A percentile compares a stretch with the other conserved stretches of the same genome.
phyloP scores from a whole-genome alignment of 2,888 invertebrate genomes.

The Xestia c-nigrum region DNA sequence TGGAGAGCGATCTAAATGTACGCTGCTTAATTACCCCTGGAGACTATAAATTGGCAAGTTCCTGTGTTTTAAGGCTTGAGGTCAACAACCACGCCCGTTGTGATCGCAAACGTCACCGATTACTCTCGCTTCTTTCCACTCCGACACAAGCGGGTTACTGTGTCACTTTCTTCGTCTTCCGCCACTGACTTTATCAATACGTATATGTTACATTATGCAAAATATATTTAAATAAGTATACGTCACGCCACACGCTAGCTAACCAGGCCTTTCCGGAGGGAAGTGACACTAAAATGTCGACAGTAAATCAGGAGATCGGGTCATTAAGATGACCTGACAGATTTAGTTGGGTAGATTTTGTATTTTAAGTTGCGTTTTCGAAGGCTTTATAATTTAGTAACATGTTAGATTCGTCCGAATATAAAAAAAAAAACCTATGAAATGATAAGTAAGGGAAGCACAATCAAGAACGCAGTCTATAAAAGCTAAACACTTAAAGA shows the following conservation, averaged over 20 bases:
- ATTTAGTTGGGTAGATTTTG: background rate
- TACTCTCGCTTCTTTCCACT: conserved; percentile 82
- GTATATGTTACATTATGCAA: conserved; percentile 53
- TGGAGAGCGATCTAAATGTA: conserved; percentile 35
- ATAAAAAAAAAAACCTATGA: conserved; percentile 14
- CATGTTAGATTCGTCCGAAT: background rate
- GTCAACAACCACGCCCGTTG: conserved; percentile 54
- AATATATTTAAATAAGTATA: conserved; percentile 56
- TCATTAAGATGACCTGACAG: conserved; percentile 32
- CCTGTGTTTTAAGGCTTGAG: conserved; percentile 52
- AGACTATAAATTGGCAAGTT: conserved; percentile 41
- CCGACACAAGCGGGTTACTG: conserved; percentile 79
- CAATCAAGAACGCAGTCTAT: background rate
- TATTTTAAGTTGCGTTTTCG: background rate
- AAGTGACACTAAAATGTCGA: conserved; percentile 35
- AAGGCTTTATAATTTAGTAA: background rate
- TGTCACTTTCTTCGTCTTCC: conserved; percentile 85
- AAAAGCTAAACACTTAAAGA: conserved; percentile 23
- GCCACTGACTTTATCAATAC: conserved; percentile 70
- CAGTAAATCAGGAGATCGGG: conserved; percentile 24
- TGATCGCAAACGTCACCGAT: conserved; percentile 74
- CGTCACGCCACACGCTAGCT: conserved; percentile 24
- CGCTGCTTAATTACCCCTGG: conserved; percentile 38
- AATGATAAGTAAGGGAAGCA: background rate
- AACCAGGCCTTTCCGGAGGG: conserved; percentile 31